These are phyloP conservation scores for Pandion haliaetus DNA, from an alignment of 2,113 vertebrate species.

Conservation along the genomic window DNA sequence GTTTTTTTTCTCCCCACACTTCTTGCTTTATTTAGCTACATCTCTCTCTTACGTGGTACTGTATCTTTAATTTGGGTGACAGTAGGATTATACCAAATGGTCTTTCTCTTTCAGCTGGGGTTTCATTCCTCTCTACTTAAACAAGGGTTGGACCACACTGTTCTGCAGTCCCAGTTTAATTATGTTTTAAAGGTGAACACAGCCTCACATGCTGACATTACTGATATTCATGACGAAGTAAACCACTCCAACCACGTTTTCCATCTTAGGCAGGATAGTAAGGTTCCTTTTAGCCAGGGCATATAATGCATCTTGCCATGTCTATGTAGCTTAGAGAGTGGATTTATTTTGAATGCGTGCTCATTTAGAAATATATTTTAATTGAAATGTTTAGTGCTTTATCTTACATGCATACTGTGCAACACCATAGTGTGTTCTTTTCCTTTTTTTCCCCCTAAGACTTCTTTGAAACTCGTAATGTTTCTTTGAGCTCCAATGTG, in stretches of 20 bases:
- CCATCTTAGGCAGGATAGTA: conserved; percentile 1
- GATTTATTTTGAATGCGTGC: conserved; percentile 22
- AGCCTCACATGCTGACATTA: background rate
- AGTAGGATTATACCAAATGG: background rate
- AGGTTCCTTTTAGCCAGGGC: conserved; percentile 7
- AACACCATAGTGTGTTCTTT: conserved; percentile 55
- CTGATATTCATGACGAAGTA: background rate
- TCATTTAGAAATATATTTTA: conserved; percentile 53
- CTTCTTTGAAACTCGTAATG: background rate
- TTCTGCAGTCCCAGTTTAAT: background rate
- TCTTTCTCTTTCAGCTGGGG: background rate
- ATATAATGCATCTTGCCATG: background rate
- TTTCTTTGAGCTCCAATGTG: background rate
- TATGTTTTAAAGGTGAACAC: background rate
- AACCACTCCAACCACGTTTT: background rate
- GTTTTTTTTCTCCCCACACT: background rate
- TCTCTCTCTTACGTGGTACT: background rate
- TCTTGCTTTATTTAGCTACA: background rate
- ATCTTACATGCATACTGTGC: conserved; percentile 50
- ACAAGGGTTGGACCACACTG: background rate
- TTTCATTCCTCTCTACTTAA: background rate
- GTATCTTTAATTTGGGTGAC: conserved; percentile 19
- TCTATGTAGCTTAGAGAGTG: background rate
- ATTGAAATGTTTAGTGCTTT: conserved; percentile 56
- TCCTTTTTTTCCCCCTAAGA: background rate